Base-by-base conservation (phyloP, 23 tunicate genomes). In the Diplosoma virens region DNA sequence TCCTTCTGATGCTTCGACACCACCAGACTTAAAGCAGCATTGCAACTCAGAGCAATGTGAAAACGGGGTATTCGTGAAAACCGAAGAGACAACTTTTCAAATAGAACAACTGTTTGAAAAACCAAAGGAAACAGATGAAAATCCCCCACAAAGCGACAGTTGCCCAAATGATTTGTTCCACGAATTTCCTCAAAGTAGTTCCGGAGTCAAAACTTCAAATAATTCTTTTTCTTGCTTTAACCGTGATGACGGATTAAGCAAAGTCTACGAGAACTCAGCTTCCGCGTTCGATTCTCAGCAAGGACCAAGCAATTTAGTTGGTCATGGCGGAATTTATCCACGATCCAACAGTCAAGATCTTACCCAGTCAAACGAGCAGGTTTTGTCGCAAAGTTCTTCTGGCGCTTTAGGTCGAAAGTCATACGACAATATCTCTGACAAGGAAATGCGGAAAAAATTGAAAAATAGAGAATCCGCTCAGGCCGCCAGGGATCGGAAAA, bases 401-500 rank as follows among this genome's bases (percentile, higher is more conserved):
- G 32, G 89, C 1, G 77, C 79, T 3, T 7, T 14, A 41, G 14
- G 50, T 7, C 45, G 84, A 61, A 93, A 86, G 37, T 81, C 69
- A 34, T 93, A 77, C 66, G 98, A 93, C 2, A 86, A 86, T 54
- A 76, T 93, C 37, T 76, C 86, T 0, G 93, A 93, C 79, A 87
- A 87, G 34, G 98, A 93, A 70, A 47, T 93, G 66, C 76, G 98
- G n/a, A 93, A 93, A 63, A 93, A 93, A 31, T 47, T 93, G 72
- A 93, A 93, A 78, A 93, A 93, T 75, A 77, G 98, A 18, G 98
- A 93, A 61, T 93, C 98, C 1, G 98, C 98, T 3, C 98, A 93
- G 53, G 98, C 98, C 1, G 98, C 98, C 11, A 58, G 98, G 0
- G 98, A 93, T 70, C 84, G 98, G 25, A 93, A 93, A 45, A 93